phyloP scores from a whole-genome alignment of 2,797 vertebrate species.

The Sebastes trivittatus region DNA sequence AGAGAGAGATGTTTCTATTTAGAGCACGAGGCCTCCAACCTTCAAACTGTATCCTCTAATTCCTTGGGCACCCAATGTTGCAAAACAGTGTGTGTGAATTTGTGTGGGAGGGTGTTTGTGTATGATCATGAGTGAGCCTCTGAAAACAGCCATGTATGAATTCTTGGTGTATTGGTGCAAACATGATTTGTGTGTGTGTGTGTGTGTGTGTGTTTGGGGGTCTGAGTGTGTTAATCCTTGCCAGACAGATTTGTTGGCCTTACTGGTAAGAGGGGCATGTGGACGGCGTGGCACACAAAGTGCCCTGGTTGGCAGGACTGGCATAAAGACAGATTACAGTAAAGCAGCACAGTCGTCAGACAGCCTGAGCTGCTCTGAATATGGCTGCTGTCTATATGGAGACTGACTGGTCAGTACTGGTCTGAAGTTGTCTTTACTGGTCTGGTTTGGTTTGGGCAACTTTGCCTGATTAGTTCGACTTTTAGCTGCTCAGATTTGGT shows the following conservation, averaged over 20 bases:
- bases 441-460: not conserved
- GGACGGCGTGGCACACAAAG: conserved; percentile 52
- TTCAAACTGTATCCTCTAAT: conserved; percentile 59
- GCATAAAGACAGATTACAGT: conserved; percentile 66
- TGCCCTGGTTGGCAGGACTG: conserved; percentile 58
- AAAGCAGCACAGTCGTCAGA: conserved; percentile 50
- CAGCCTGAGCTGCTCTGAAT: conserved; percentile 58
- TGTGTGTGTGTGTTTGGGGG: not conserved
- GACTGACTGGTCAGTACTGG: not conserved
- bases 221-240: conserved; percentile 43
- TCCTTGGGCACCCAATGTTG: conserved; percentile 53
- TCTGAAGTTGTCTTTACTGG: not conserved
- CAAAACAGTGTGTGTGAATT: conserved; percentile 59
- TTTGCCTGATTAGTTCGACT: not conserved
- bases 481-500: not conserved
- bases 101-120: conserved; percentile 64
- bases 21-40: conserved; percentile 53
- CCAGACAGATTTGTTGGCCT: conserved; percentile 52
- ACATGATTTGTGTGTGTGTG: not conserved
- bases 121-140: conserved; percentile 51
- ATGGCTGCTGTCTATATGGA: conserved; percentile 23
- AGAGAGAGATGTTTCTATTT: conserved; percentile 57
- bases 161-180: conserved; percentile 31
- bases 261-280: conserved; percentile 52
- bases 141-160: conserved; percentile 50